Evolutionary conservation across 2,888 invertebrate species (phyloP).

Genomic region (Amiota communis): DNA sequence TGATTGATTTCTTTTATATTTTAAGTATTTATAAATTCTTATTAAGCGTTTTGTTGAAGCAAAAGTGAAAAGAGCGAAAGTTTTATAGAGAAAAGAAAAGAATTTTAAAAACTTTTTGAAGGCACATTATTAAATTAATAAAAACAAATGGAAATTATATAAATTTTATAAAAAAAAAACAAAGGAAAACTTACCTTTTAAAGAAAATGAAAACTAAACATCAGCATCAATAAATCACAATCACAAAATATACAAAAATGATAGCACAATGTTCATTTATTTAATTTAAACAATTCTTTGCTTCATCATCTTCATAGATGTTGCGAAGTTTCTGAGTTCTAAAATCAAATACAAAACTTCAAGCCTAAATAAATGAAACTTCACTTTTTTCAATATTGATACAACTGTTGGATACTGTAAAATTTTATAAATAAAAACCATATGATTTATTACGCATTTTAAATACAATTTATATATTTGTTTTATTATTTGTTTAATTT

Average conservation of each 20-base stretch:
- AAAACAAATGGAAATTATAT: not conserved
- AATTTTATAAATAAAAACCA: too few relatives aligned
- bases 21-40: not conserved
- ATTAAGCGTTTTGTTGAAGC: not conserved
- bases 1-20: not conserved
- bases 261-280: too few relatives aligned
- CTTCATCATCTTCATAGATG: not conserved
- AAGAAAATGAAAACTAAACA: too few relatives aligned
- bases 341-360: not conserved
- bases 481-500: conserved; percentile 15
- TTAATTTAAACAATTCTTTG: not conserved
- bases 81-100: not conserved
- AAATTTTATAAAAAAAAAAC: not conserved
- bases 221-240: not conserved
- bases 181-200: conserved; percentile 1
- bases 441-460: not conserved
- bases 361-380: not conserved
- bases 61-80: not conserved
- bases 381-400: too few relatives aligned
- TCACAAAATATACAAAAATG: not conserved
- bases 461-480: conserved; percentile 26
- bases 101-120: conserved; percentile 18
- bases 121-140: conserved; percentile 12
- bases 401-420: not conserved
- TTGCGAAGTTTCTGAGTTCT: not conserved